A percentile compares a stretch with the other conserved stretches of the same genome.
These are phyloP conservation scores for Meloidogyne exigua DNA, from an alignment of 1,140 invertebrate genomes.

Conservation along the genomic window DNA sequence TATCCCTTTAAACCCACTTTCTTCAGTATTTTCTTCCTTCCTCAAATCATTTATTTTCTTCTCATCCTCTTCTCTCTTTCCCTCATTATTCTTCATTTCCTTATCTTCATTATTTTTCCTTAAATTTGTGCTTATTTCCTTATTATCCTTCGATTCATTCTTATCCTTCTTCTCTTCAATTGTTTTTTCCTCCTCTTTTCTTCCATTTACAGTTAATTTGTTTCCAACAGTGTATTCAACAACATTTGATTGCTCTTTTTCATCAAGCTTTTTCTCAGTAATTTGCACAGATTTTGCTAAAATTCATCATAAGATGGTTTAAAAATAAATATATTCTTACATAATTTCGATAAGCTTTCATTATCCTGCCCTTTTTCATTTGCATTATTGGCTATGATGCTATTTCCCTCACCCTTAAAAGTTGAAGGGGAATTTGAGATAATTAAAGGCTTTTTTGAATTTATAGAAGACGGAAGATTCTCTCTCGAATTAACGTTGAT, in stretches of 20 bases:
- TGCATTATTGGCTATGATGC: background rate
- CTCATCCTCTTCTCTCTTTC: background rate
- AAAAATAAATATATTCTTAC: background rate
- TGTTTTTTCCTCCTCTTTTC: background rate
- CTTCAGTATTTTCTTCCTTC: background rate
- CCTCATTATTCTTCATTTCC: background rate
- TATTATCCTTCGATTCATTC: background rate
- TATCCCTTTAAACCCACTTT: background rate
- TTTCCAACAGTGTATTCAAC: background rate
- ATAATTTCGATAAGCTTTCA: background rate
- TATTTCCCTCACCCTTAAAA: background rate
- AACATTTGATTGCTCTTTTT: background rate
- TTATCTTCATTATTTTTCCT: background rate
- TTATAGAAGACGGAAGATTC: background rate
- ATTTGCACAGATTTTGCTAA: background rate
- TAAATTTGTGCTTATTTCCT: background rate
- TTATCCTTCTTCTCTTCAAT: background rate
- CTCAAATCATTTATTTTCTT: background rate
- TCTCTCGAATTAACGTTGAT: background rate
- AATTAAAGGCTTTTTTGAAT: background rate
- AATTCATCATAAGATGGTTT: background rate
- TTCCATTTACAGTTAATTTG: background rate
- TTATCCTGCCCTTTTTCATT: background rate
- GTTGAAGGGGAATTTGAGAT: background rate
- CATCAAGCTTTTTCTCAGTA: background rate